Evolutionary conservation across 2,797 vertebrate genomes (phyloP).

Genomic region (Sebastes oblongus): DNA sequence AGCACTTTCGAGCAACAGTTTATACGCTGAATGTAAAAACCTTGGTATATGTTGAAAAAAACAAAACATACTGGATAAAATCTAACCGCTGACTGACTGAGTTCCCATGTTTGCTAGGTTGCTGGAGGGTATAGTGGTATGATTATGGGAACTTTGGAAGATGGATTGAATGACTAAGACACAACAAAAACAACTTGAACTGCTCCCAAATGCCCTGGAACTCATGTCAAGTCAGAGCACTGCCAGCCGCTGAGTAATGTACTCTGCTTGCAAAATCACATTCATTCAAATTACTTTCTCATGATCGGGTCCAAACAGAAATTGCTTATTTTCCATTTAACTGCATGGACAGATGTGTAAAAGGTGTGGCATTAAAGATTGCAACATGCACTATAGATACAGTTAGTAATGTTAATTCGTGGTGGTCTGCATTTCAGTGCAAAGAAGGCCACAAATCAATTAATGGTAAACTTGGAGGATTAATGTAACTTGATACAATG

Average conservation of each 20-base stretch:
- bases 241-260: slow-evolving; percentile 22
- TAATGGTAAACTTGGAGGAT: background rate
- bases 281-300: slow-evolving; percentile 11
- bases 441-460: background rate
- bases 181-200: slow-evolving; percentile 38
- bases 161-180: slow-evolving; percentile 50
- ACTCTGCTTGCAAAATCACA: slow-evolving; percentile 14
- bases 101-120: slow-evolving; percentile 27
- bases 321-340: background rate
- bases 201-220: slow-evolving; percentile 28
- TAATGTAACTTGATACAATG: background rate
- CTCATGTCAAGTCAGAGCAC: slow-evolving; percentile 31
- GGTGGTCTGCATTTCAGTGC: background rate
- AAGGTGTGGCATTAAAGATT: background rate
- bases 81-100: slow-evolving; percentile 14
- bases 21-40: slow-evolving; percentile 34
- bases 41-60: background rate
- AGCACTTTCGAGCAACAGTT: slow-evolving; percentile 60
- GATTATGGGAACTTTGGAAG: slow-evolving; percentile 23
- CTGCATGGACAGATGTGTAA: background rate
- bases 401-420: background rate
- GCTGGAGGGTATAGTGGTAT: slow-evolving; percentile 25
- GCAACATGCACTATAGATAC: background rate
- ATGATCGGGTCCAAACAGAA: background rate
- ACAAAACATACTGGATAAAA: slow-evolving; percentile 4